These are phyloP conservation scores for Neodiprion lecontei DNA, from an alignment of 1,140 invertebrate species.

Conservation along the genomic window DNA sequence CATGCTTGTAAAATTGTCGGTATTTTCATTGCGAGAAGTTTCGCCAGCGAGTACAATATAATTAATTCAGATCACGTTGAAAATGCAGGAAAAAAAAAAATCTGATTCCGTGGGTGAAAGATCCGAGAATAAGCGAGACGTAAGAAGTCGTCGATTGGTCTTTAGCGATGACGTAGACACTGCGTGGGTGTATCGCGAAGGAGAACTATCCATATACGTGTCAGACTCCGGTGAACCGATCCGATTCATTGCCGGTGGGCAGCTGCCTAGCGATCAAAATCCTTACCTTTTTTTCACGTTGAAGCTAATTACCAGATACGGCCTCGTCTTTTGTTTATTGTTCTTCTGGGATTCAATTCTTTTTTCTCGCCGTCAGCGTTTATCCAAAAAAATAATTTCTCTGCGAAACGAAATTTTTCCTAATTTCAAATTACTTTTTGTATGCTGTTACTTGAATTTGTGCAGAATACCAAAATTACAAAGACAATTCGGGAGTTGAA, in stretches of 20 bases:
- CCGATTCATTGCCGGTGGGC: neutral
- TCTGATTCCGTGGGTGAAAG: conserved; percentile 2
- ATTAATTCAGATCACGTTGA: neutral
- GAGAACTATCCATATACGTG: conserved; percentile 1
- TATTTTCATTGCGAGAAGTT: too few species aligned
- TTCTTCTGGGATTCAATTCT: too few species aligned
- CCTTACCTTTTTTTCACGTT: neutral
- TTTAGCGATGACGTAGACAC: neutral
- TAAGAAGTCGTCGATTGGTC: neutral
- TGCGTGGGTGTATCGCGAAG: neutral
- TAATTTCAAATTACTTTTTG: too few species aligned
- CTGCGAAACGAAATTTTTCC: too few species aligned
- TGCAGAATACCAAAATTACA: too few species aligned
- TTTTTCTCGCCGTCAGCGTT: too few species aligned
- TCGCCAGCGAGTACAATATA: neutral
- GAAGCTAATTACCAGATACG: too few species aligned
- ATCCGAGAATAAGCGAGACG: neutral
- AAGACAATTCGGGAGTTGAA: too few species aligned
- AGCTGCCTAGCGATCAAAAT: neutral
- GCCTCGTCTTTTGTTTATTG: too few species aligned
- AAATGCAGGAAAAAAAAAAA: neutral
- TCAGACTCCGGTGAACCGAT: neutral
- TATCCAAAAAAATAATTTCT: too few species aligned
- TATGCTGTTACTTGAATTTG: too few species aligned
- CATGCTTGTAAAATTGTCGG: too few species aligned